Base-by-base conservation (phyloP, 92 coral and sea anemone species). In the Palythoa grandis region DNA sequence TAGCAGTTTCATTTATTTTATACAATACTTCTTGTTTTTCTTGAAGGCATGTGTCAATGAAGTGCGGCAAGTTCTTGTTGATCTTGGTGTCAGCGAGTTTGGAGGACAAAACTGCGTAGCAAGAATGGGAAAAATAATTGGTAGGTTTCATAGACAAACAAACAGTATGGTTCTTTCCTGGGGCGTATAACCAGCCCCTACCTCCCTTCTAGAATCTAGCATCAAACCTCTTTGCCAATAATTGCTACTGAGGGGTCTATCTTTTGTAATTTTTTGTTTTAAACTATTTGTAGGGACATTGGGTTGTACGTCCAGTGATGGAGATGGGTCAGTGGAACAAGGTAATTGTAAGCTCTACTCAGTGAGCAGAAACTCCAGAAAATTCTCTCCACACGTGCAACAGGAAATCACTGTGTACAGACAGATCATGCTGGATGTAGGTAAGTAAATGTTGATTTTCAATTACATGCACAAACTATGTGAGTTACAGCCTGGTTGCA, bases 31-130 rank as follows among this genome's bases (percentile, higher is more conserved):
- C 11, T 19, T 37, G 10, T 52, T 48, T 25, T 15, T 74, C 38
- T 7, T 60, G 3, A 48, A 93, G 98, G 90, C 79, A 39, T 86
- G 79, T 82, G 89, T 96, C 50, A 48, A 65, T n/a, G 94, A 96
- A 83, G 87, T 96, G 76, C 98, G 96, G 47, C 83, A 89, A 68
- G 86, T 92, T 11, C 88, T 96, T 71, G 98, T 96, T 52, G 98
- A 96, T 84, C 68, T 89, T 77, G 98, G 98, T 58, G 96, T 96
- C 43, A 96, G 95, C 80, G 98, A 96, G 86, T 96, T 92, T 90
- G 98, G 95, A 43, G 98, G 98, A 19, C 75, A 70, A 2, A 96
- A 91, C 84, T 89, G 95, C 63, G 82, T 95, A 60, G 90, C 91
- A 79, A 82, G 92, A 38, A 89, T 96, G 53, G 97, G 96, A 47